phyloP scores from a whole-genome alignment of 2,888 invertebrate species.

The Branchinecta sandiegonensis region DNA sequence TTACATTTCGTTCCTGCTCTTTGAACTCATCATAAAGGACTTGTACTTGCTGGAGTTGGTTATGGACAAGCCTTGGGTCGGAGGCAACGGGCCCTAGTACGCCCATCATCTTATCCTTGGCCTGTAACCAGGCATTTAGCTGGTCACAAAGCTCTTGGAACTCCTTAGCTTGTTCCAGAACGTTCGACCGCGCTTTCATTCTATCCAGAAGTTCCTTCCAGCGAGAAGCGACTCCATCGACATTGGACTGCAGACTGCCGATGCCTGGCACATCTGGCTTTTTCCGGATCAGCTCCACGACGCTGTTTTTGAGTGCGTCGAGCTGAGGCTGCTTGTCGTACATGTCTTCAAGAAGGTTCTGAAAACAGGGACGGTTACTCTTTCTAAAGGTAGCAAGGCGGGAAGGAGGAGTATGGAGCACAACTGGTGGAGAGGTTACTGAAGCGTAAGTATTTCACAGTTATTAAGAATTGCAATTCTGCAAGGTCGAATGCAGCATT shows the following conservation, averaged over 20 bases:
- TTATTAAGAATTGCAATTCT: too few species aligned
- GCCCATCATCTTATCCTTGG: conserved; percentile 89
- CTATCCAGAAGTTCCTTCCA: conserved; percentile 75
- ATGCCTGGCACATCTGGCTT: conserved; percentile 71
- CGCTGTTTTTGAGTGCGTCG: conserved; percentile 75
- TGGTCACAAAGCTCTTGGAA: conserved; percentile 79
- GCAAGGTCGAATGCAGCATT: too few species aligned
- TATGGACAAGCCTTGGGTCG: conserved; percentile 86
- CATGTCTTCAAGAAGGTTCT: conserved; percentile 65
- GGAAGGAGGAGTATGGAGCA: too few species aligned
- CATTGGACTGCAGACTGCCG: conserved; percentile 63
- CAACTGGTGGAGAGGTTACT: too few species aligned
- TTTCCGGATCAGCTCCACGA: conserved; percentile 67
- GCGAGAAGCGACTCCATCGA: conserved; percentile 61
- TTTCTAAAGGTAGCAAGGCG: too few species aligned
- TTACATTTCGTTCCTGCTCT: conserved; percentile 75
- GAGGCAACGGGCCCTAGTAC: conserved; percentile 91
- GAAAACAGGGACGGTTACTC: conserved; percentile 16
- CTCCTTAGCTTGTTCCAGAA: conserved; percentile 73
- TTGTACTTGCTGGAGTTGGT: conserved; percentile 73
- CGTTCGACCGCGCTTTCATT: conserved; percentile 51
- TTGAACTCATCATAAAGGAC: conserved; percentile 85
- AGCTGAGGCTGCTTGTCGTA: conserved; percentile 79
- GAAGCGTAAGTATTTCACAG: too few species aligned
- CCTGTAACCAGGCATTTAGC: conserved; percentile 68